Conservation (phyloP, 2,888 invertebrate species). For the Alcis repandata region DNA sequence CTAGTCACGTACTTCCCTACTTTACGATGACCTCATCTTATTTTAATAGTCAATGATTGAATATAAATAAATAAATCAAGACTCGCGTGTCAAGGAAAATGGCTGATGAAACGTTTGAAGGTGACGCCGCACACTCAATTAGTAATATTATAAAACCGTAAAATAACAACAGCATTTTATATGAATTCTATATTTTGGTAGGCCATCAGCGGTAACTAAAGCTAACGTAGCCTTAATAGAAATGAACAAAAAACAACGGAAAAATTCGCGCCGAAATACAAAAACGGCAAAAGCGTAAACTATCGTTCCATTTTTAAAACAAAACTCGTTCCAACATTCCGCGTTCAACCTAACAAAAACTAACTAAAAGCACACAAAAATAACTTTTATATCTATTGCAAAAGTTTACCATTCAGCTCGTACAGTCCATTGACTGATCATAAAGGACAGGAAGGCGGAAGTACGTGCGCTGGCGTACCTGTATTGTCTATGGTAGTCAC, state of each 20-base stretch:
- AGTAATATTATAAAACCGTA: not conserved
- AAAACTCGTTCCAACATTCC: conserved; percentile 22
- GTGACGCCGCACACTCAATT: not conserved
- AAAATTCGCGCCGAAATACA: conserved; percentile 21
- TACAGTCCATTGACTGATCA: conserved; percentile 56
- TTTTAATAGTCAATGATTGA: conserved; percentile 7
- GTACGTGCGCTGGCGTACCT: conserved; percentile 66
- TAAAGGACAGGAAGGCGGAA: conserved; percentile 76
- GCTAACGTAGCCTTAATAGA: no score
- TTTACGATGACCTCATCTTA: conserved; percentile 17
- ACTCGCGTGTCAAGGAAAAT: conserved; percentile 25
- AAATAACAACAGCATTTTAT: not conserved
- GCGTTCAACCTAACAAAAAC: conserved; percentile 3
- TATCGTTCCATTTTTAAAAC: conserved; percentile 24
- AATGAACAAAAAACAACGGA: not conserved
- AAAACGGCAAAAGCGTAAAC: conserved; percentile 2
- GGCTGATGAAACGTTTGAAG: not conserved
- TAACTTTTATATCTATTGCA: conserved; percentile 52
- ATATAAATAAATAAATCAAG: conserved; percentile 20
- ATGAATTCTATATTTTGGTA: no score
- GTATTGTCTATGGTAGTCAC: conserved; percentile 54
- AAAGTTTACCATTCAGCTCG: conserved; percentile 59
- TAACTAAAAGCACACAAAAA: conserved; percentile 28
- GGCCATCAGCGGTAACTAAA: no score
- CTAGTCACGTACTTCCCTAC: not conserved